Evolutionary conservation across 1,140 invertebrate species (phyloP).

Genomic region (Formica selysi): DNA sequence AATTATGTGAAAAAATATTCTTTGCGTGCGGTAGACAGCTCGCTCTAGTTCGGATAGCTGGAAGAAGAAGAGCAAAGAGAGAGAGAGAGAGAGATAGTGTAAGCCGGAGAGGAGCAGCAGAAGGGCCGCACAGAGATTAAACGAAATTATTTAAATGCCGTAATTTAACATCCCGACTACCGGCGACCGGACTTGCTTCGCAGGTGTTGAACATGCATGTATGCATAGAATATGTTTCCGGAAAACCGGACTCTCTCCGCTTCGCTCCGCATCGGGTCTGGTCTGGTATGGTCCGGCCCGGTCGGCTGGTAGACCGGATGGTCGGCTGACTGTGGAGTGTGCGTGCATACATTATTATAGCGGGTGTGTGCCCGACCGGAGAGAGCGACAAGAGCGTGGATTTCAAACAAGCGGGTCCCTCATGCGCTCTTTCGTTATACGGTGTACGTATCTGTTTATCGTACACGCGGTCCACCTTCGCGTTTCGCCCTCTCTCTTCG

Average conservation of each 20-base stretch:
- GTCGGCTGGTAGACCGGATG: constrained; percentile 41
- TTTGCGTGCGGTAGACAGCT: not conserved
- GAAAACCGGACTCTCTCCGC: constrained; percentile 68
- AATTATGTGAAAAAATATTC: constrained; percentile 57
- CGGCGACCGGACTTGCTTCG: constrained; percentile 68
- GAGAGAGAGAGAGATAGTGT: not conserved
- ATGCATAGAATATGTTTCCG: constrained; percentile 82
- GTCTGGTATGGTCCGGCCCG: constrained; percentile 9
- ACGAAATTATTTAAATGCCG: constrained; percentile 84
- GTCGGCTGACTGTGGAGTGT: constrained; percentile 59
- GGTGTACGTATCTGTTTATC: constrained; percentile 49
- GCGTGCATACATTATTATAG: constrained; percentile 74
- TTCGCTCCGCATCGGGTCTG: not conserved
- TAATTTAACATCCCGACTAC: constrained; percentile 80
- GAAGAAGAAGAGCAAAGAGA: not conserved
- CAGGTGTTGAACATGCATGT: constrained; percentile 83
- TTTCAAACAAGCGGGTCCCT: constrained; percentile 58
- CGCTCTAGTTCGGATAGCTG: constrained; percentile 3
- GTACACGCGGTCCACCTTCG: constrained; percentile 34
- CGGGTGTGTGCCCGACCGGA: constrained; percentile 13
- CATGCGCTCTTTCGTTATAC: constrained; percentile 47
- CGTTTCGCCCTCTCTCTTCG: constrained; percentile 32
- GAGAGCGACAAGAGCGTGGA: constrained; percentile 45
- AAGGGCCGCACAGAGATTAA: constrained; percentile 75
- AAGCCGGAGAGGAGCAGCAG: not conserved